These are phyloP conservation scores for Coleophora flavipennella DNA, from an alignment of 2,888 invertebrate species.

Conservation along the genomic window DNA sequence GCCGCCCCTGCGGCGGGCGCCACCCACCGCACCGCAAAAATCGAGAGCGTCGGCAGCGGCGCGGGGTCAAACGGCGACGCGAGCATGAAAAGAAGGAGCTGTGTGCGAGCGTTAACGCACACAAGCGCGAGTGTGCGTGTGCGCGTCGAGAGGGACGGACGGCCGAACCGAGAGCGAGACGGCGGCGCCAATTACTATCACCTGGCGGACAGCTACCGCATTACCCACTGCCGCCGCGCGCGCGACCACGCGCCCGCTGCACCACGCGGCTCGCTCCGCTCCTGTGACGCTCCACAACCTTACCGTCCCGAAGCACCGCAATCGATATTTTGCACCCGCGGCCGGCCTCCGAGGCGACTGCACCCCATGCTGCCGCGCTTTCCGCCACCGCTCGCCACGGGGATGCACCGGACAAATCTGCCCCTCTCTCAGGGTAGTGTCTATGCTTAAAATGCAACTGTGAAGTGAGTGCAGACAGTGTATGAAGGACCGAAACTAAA, in stretches of 20 bases:
- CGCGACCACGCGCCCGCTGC: constrained; percentile 74
- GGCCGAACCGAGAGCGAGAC: constrained; percentile 65
- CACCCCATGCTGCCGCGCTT: constrained; percentile 30
- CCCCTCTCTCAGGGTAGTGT: constrained; percentile 29
- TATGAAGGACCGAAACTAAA: background rate
- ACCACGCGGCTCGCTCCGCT: constrained; percentile 56
- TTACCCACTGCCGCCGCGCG: constrained; percentile 74
- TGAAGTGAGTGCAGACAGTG: constrained; percentile 67
- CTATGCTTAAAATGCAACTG: constrained; percentile 52
- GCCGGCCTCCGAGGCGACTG: constrained; percentile 39
- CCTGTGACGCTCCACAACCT: constrained; percentile 41
- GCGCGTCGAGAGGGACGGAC: constrained; percentile 68
- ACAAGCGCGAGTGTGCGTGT: constrained; percentile 51
- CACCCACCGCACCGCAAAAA: constrained; percentile 78
- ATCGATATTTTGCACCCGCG: constrained; percentile 50
- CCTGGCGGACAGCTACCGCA: constrained; percentile 76
- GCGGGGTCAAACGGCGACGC: constrained; percentile 72
- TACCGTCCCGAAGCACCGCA: constrained; percentile 40
- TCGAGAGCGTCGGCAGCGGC: constrained; percentile 72
- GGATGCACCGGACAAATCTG: constrained; percentile 28
- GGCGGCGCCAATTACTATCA: constrained; percentile 75
- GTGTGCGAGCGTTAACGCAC: constrained; percentile 58
- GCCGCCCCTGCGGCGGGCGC: constrained; percentile 71
- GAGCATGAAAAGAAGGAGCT: constrained; percentile 71
- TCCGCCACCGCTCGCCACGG: constrained; percentile 22